Conservation (phyloP, 2,113 vertebrate genomes). For the Mormoops blainvillei region DNA sequence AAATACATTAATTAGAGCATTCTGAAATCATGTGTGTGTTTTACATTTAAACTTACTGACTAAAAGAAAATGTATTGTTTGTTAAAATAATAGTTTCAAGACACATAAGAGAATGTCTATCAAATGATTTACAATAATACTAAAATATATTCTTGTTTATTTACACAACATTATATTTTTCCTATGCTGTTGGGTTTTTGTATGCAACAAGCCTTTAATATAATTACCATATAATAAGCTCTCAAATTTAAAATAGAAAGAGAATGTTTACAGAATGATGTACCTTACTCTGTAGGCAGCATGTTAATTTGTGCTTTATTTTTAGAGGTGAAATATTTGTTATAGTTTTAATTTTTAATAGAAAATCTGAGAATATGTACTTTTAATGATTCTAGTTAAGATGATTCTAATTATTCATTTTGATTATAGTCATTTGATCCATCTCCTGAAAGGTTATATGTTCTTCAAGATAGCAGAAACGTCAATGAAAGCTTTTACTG, state of each 20-base stretch:
- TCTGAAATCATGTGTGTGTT: background rate
- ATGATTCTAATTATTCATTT: conserved; percentile 26
- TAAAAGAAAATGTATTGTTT: background rate
- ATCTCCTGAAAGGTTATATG: background rate
- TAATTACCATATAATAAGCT: background rate
- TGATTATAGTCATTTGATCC: background rate
- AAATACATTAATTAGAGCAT: background rate
- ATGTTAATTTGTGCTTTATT: background rate
- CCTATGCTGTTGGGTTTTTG: background rate
- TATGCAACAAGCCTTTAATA: background rate
- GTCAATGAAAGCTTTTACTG: background rate
- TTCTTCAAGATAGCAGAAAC: background rate
- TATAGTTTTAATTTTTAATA: background rate
- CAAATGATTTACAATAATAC: background rate
- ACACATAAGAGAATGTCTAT: background rate
- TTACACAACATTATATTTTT: conserved; percentile 41
- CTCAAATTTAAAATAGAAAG: background rate
- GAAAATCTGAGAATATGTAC: background rate
- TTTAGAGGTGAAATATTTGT: background rate
- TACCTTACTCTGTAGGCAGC: background rate
- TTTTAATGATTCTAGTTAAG: conserved; percentile 9
- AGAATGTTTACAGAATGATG: background rate
- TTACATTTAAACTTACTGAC: background rate
- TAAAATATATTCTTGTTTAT: conserved; percentile 45
- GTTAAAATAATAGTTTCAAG: background rate